Percentiles rank a stretch among this genome's conserved stretches.
Conservation (phyloP, 2,797 vertebrate species). For the Chaetophractus vellerosus region DNA sequence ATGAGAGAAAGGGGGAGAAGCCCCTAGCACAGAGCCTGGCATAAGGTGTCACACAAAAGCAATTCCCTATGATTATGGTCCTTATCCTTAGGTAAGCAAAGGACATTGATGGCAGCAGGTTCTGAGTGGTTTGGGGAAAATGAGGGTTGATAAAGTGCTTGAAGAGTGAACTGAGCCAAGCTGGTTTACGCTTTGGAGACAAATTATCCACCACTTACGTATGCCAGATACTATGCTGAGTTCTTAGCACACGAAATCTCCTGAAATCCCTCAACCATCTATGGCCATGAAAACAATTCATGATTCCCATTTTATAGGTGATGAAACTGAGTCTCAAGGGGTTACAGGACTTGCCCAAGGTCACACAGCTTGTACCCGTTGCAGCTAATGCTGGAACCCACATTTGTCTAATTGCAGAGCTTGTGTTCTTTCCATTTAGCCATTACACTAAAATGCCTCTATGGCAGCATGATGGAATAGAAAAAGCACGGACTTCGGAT, state of each 20-base stretch:
- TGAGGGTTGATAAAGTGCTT: background rate
- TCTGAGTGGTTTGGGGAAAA: background rate
- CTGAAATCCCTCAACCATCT: background rate
- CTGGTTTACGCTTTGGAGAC: constrained; percentile 29
- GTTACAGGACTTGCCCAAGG: background rate
- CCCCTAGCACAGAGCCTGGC: background rate
- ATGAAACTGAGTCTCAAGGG: background rate
- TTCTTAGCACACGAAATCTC: background rate
- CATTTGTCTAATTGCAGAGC: background rate
- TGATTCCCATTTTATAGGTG: background rate
- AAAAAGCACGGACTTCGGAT: constrained; percentile 55
- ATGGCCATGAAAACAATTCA: background rate
- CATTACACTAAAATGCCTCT: background rate
- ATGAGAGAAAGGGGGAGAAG: background rate
- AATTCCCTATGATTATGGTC: background rate
- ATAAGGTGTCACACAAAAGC: background rate
- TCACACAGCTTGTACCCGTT: background rate
- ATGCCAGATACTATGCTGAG: background rate
- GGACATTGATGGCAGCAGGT: background rate
- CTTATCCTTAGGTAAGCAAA: constrained; percentile 1
- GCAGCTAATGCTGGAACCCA: background rate
- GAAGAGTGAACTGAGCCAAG: background rate
- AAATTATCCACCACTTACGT: background rate
- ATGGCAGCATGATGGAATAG: background rate
- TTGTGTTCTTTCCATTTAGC: background rate